A percentile compares a stretch with the other conserved stretches of the same genome.
phyloP scores from a whole-genome alignment of 2,888 invertebrate genomes.

The Phragmatobia fuliginosa region DNA sequence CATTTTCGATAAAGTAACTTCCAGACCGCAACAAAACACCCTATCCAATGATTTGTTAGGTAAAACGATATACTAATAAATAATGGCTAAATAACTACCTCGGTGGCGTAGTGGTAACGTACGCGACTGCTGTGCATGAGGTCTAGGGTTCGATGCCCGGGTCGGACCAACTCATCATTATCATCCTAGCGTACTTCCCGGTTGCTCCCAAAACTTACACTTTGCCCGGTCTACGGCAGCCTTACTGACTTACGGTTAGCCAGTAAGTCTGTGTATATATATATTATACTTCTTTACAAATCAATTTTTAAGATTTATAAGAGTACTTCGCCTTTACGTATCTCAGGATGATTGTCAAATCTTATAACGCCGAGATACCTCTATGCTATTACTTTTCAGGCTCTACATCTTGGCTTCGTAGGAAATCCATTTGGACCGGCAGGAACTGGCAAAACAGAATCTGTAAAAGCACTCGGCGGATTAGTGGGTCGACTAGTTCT shows the following conservation, averaged over 20 bases:
- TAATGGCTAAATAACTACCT: background rate
- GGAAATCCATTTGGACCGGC: constrained; percentile 99
- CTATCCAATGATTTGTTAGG: no score
- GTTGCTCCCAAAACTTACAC: no score
- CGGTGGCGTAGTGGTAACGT: no score
- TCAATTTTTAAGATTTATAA: no score
- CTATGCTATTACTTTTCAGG: constrained; percentile 80
- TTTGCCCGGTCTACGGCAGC: no score
- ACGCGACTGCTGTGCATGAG: no score
- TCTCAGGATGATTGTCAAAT: no score
- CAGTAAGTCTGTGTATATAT: no score
- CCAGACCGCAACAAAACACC: background rate
- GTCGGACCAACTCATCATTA: no score
- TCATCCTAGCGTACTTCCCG: no score
- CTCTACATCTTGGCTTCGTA: constrained; percentile 97
- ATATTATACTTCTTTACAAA: background rate
- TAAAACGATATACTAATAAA: background rate
- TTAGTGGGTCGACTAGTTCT: constrained; percentile 97
- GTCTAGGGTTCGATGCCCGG: no score
- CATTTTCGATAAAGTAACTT: background rate
- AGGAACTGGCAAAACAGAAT: constrained; percentile 99
- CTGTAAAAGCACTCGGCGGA: constrained; percentile 97
- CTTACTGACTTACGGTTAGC: no score
- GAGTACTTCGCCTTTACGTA: background rate
- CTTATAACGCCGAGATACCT: background rate